These are phyloP conservation scores for Cotesia glomerata DNA, from an alignment of 1,140 invertebrate genomes.

Conservation along the genomic window DNA sequence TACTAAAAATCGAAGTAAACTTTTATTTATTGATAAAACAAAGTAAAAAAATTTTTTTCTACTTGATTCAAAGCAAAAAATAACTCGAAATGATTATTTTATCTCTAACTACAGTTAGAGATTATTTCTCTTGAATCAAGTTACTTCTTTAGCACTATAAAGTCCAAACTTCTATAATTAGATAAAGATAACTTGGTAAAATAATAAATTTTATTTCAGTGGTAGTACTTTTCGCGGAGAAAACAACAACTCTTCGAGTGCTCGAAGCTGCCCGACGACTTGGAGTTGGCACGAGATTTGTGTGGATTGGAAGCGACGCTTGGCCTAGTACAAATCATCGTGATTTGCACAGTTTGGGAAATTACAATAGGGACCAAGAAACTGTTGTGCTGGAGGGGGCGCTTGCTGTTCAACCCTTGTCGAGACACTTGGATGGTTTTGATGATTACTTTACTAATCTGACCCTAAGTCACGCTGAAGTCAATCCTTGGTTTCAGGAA, in stretches of 20 bases:
- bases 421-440: conserved; percentile 60
- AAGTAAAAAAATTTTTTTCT: background rate
- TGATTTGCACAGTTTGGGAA: conserved; percentile 37
- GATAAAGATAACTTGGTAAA: too few species aligned
- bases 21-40: background rate
- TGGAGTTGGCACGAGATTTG: conserved; percentile 52
- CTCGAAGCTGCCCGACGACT: conserved; percentile 58
- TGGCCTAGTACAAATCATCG: conserved; percentile 60
- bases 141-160: too few species aligned
- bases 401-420: conserved; percentile 65
- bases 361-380: conserved; percentile 29
- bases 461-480: conserved; percentile 43
- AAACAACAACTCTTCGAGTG: conserved; percentile 58
- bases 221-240: conserved; percentile 66
- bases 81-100: too few species aligned
- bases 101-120: too few species aligned
- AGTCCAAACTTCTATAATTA: too few species aligned
- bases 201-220: conserved; percentile 48
- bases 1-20: background rate
- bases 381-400: conserved; percentile 63
- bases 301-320: conserved; percentile 67
- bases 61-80: too few species aligned
- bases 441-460: conserved; percentile 65
- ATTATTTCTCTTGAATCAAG: too few species aligned
- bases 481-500: conserved; percentile 71